Conservation (phyloP, 2,113 vertebrate species). For the Pachyramphus minor region DNA sequence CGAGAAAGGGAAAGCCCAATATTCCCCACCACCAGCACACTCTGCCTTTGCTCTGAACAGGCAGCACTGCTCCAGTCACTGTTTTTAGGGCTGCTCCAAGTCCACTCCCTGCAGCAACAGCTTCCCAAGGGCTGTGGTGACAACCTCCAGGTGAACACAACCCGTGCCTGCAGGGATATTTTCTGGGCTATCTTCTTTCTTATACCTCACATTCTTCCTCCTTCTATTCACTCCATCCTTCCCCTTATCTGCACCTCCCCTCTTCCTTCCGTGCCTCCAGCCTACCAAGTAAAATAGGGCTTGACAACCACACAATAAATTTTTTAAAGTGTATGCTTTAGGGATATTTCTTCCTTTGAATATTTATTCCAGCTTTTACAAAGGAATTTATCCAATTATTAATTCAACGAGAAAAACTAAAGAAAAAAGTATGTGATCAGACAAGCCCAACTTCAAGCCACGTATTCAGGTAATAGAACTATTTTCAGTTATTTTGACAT, state of each 20-base stretch:
- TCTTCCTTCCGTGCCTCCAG: slow-evolving; percentile 44
- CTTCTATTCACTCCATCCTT: slow-evolving; percentile 2
- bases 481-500: neutral
- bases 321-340: slow-evolving; percentile 55
- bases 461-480: neutral
- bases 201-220: neutral
- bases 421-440: neutral
- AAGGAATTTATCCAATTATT: slow-evolving; percentile 57
- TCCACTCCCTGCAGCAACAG: neutral
- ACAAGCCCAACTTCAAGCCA: neutral
- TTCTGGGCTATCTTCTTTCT: neutral
- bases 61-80: neutral
- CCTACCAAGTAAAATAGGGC: slow-evolving; percentile 48
- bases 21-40: neutral
- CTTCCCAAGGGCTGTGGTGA: neutral
- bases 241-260: slow-evolving; percentile 37
- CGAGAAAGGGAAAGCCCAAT: neutral
- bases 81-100: neutral
- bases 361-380: slow-evolving; percentile 61
- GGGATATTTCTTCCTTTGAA: slow-evolving; percentile 38
- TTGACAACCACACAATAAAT: slow-evolving; percentile 53
- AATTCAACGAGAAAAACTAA: slow-evolving; percentile 4
- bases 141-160: neutral
- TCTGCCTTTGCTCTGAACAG: neutral
- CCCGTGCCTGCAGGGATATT: neutral